These are phyloP conservation scores for Cremastobaeus sp. DNA, from an alignment of 2,888 invertebrate genomes.

Conservation along the genomic window DNA sequence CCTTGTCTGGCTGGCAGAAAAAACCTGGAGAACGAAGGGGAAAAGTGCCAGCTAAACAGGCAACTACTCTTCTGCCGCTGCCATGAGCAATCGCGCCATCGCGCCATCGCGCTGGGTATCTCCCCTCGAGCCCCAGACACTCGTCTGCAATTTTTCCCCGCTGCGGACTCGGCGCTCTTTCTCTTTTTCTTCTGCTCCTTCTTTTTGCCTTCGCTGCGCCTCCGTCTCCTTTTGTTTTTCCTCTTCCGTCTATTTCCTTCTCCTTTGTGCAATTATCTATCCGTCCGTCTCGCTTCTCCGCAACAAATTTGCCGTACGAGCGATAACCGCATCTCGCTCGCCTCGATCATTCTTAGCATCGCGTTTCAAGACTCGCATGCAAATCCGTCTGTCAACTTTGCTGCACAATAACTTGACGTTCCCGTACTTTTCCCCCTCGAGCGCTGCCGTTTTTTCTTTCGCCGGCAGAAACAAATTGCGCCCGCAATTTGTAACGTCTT, in stretches of 20 bases:
- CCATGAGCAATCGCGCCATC: too few relatives aligned
- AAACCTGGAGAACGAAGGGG: constrained; percentile 34
- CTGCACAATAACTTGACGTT: constrained; percentile 21
- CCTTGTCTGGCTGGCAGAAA: constrained; percentile 46
- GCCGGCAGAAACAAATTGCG: neutral
- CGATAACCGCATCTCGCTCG: constrained; percentile 16
- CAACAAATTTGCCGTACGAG: constrained; percentile 19
- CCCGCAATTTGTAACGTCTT: too few relatives aligned
- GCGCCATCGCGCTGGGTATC: constrained; percentile 32
- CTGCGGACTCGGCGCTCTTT: constrained; percentile 3
- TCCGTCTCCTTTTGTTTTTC: neutral
- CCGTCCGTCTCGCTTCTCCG: too few relatives aligned
- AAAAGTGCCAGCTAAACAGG: constrained; percentile 47
- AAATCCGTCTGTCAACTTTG: constrained; percentile 37
- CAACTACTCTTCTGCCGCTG: constrained; percentile 34
- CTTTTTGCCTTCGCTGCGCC: neutral
- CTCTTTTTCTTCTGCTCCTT: constrained; percentile 5
- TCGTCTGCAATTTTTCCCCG: constrained; percentile 45
- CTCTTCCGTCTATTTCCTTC: neutral
- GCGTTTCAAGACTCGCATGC: constrained; percentile 31
- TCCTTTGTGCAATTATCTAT: too few relatives aligned
- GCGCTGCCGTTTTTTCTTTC: neutral
- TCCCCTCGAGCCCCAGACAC: constrained; percentile 47
- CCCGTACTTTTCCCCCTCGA: neutral
- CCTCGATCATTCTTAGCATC: constrained; percentile 27